Evolutionary conservation across 1,140 invertebrate species (phyloP), one percentile per base, ranked within the genome.

Genomic region (Thaumetopoea pityocampa): DNA sequence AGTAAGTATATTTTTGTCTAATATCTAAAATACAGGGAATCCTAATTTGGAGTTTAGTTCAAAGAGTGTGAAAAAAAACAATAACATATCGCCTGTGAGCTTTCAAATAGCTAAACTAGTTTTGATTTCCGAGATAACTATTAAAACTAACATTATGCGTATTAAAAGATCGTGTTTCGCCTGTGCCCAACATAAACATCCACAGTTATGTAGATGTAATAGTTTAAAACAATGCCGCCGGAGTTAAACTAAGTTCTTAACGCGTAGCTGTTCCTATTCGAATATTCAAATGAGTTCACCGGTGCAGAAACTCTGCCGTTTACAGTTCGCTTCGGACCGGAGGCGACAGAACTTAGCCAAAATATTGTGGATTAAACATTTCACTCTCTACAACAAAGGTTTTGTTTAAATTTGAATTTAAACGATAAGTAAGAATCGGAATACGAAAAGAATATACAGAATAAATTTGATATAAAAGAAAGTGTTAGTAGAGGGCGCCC

Each of bases 231-330:
- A 70, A 74, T 80, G 59, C 52, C 20, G 47, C 45, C 35, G 40
- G 57, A 51, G 48, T 46, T 28, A 44, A 70, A 72, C 66, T 61
- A 58, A 67, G 60, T 71, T 68, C 51, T 53, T 37, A 50, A n/a
- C n/a, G n/a, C n/a, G 40, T 46, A 28, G 26, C 42, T 55, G 63
- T 60, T 58, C 55, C 65, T 64, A 62, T 58, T 63, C 51, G 53
- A 70, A 69, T 71, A 79, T 79, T 79, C 60, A 71, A 76, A 76
- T 73, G 52, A 73, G 63, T 62, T 63, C 52, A 66, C 43, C 63
- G 51, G 61, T 43, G 60, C 58, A 53, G 64, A 65, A 74, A 65
- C 62, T 65, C 47, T 35, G 59, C 57, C 57, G 51, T 66, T 67
- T 62, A 62, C 37, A 38, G 8, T 29, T 35, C 28, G 5, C 7